Conservation (phyloP, 2,888 invertebrate genomes). For the Sarcophaga rosellei region DNA sequence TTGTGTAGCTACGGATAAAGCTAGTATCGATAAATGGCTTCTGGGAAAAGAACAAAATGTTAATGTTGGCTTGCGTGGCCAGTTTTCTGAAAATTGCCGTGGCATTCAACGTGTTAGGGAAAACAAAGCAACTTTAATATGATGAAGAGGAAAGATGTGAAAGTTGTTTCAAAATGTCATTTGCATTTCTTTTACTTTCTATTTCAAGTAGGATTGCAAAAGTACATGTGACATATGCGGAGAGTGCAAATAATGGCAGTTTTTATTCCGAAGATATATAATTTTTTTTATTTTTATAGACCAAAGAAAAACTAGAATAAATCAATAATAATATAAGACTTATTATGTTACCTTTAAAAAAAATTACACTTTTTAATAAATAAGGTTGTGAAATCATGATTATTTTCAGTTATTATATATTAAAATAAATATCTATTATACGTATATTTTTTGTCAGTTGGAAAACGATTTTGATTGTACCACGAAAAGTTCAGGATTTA, state of each 20-base stretch:
- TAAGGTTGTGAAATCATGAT: conserved; percentile 64
- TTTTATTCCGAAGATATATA: neutral
- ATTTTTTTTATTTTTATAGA: conserved; percentile 17
- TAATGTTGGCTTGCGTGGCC: no score
- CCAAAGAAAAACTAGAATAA: conserved; percentile 37
- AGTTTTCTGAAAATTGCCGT: no score
- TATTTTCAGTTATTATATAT: conserved; percentile 42
- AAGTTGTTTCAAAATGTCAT: neutral
- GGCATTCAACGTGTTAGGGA: no score
- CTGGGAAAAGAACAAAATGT: no score
- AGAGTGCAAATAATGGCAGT: neutral
- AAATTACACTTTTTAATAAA: conserved; percentile 50
- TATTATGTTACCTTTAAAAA: conserved; percentile 51
- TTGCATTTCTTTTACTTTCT: neutral
- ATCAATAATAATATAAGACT: conserved; percentile 52
- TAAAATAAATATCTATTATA: conserved; percentile 28
- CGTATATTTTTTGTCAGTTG: conserved; percentile 7
- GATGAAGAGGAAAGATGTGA: no score
- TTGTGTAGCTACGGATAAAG: no score
- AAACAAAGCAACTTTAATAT: no score
- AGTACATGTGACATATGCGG: neutral
- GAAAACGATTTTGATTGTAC: conserved; percentile 6
- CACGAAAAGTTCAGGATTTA: conserved; percentile 8
- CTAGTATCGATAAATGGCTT: no score
- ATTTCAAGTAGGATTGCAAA: no score